A percentile compares a stretch with the other conserved stretches of the same genome.
Conservation (phyloP, 2,888 invertebrate genomes). For the Spodoptera littoralis region DNA sequence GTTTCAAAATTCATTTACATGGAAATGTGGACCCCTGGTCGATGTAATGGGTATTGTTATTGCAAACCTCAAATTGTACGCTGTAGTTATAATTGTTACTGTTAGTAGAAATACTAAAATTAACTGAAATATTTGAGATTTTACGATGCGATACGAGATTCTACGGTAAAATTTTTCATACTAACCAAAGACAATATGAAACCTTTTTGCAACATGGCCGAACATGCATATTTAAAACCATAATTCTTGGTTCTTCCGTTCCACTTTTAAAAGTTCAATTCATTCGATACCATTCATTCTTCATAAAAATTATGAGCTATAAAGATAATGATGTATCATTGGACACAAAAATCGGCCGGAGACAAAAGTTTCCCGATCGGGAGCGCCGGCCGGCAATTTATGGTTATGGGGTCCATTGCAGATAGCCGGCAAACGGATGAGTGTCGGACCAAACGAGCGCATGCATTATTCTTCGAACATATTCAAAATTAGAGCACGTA, state of each 20-base stretch:
- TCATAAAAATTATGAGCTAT: constrained; percentile 48
- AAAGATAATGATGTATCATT: constrained; percentile 59
- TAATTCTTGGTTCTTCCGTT: constrained; percentile 6
- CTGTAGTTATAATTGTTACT: neutral
- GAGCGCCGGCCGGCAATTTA: constrained; percentile 61
- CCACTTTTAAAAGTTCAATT: constrained; percentile 35
- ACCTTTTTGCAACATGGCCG: neutral
- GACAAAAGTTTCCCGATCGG: constrained; percentile 58
- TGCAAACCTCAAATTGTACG: constrained; percentile 50
- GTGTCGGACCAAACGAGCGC: constrained; percentile 51
- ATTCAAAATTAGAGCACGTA: constrained; percentile 55
- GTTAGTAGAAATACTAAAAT: constrained; percentile 1
- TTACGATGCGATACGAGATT: too few relatives aligned
- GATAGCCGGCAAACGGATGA: constrained; percentile 66
- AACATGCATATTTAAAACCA: constrained; percentile 7
- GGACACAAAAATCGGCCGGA: constrained; percentile 55
- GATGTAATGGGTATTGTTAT: constrained; percentile 53
- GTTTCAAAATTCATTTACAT: constrained; percentile 83
- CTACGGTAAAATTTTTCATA: too few relatives aligned
- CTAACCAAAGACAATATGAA: neutral
- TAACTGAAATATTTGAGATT: neutral
- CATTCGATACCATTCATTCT: constrained; percentile 33
- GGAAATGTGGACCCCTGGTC: constrained; percentile 73
- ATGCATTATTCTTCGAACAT: constrained; percentile 55
- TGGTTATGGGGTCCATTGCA: constrained; percentile 65